These are phyloP conservation scores for Eidolon helvum DNA, from an alignment of 2,113 vertebrate species.

Conservation along the genomic window DNA sequence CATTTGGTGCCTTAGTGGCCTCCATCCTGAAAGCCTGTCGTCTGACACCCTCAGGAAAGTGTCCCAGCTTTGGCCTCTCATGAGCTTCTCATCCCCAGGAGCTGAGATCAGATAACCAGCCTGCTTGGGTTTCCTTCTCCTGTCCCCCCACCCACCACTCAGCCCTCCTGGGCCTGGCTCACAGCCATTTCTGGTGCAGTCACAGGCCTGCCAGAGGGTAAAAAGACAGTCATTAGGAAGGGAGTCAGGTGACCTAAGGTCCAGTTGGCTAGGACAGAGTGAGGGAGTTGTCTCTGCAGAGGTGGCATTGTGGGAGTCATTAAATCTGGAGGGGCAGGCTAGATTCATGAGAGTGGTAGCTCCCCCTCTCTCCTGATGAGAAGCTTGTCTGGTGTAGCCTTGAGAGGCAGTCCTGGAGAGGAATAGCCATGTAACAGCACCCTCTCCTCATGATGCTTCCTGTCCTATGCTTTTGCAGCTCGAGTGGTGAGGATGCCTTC, in stretches of 20 bases:
- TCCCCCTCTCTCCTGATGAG: background rate
- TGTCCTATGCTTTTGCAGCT: background rate
- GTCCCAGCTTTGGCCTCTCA: background rate
- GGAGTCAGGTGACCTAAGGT: background rate
- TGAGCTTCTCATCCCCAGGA: background rate
- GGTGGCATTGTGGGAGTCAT: background rate
- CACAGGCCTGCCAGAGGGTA: background rate
- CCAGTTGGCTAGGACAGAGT: background rate
- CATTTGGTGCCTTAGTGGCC: background rate
- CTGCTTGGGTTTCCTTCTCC: constrained; percentile 52
- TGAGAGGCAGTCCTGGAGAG: background rate
- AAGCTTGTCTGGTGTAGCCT: background rate
- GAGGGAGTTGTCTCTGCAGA: background rate
- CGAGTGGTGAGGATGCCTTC: background rate
- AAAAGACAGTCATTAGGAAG: background rate
- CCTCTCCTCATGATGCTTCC: background rate
- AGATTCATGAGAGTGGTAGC: background rate
- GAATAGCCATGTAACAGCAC: background rate
- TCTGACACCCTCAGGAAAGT: background rate
- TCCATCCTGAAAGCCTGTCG: background rate
- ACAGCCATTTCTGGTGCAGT: background rate
- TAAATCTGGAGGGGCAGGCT: background rate
- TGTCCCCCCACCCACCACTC: background rate
- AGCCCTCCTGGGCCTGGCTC: constrained; percentile 13
- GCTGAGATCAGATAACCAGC: constrained; percentile 17